Evolutionary conservation across 2,888 invertebrate genomes (phyloP).

Genomic region (Caenorhabditis virilis): DNA sequence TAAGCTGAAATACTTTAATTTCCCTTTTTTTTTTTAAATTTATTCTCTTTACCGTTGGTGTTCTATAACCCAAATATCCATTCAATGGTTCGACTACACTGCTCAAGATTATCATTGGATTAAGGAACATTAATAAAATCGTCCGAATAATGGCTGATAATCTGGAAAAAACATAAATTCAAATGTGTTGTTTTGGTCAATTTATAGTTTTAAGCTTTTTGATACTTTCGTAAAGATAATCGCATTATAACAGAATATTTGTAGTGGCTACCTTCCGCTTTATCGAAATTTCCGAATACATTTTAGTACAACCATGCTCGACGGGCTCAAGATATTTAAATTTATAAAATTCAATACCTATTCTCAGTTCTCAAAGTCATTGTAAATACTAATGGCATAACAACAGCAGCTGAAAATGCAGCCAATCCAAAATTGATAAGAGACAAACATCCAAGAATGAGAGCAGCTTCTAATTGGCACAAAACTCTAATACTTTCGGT

Average conservation of each 20-base stretch:
- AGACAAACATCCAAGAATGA: conserved; percentile 43
- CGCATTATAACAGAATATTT: too few species aligned
- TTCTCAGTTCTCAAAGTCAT: conserved; percentile 17
- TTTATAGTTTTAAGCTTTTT: neutral
- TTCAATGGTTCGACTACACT: neutral
- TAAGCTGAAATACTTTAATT: neutral
- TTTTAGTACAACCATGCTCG: neutral
- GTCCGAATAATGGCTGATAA: neutral
- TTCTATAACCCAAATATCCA: neutral
- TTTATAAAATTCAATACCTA: conserved; percentile 9
- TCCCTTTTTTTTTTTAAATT: neutral
- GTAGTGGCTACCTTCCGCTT: neutral
- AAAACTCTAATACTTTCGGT: conserved; percentile 16
- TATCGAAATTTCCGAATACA: neutral
- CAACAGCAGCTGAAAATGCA: conserved; percentile 18
- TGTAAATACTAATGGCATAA: conserved; percentile 28
- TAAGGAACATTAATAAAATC: neutral
- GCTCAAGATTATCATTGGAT: neutral
- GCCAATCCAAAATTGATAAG: conserved; percentile 57
- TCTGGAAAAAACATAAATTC: neutral
- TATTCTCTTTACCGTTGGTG: neutral
- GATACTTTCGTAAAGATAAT: too few species aligned
- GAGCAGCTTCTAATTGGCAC: conserved; percentile 37
- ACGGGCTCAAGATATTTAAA: neutral
- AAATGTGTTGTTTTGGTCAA: neutral